Conservation (phyloP, 1,140 invertebrate species). For the Apolygus lucorum region DNA sequence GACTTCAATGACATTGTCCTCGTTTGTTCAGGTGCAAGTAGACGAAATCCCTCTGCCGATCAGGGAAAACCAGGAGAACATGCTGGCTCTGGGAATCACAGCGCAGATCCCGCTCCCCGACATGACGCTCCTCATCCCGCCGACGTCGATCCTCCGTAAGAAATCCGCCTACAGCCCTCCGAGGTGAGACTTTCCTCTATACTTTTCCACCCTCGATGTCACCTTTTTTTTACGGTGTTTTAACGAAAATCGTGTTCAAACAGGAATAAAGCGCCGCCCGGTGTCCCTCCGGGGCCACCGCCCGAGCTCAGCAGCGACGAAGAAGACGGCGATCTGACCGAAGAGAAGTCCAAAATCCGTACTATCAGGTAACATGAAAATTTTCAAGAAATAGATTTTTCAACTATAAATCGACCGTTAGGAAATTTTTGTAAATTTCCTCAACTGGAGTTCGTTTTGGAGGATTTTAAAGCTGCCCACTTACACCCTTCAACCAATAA, state of each 20-base stretch:
- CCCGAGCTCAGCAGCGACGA: slow-evolving; percentile 63
- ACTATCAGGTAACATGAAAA: slow-evolving; percentile 9
- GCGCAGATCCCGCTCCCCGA: slow-evolving; percentile 72
- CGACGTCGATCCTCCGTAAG: slow-evolving; percentile 63
- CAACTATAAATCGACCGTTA: too few species aligned
- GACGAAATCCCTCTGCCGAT: slow-evolving; percentile 92
- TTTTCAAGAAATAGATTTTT: too few species aligned
- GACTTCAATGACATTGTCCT: too few species aligned
- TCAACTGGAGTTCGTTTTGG: too few species aligned
- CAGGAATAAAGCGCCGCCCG: slow-evolving; percentile 57
- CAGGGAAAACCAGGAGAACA: slow-evolving; percentile 37
- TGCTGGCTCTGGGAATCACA: slow-evolving; percentile 45
- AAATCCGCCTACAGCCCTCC: slow-evolving; percentile 48
- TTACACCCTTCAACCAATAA: too few species aligned
- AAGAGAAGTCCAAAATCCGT: neutral
- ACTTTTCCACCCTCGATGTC: too few species aligned
- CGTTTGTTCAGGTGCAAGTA: slow-evolving; percentile 48
- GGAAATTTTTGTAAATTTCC: too few species aligned
- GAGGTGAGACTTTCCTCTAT: neutral
- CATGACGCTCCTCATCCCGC: slow-evolving; percentile 47
- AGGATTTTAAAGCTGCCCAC: too few species aligned
- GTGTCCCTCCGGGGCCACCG: slow-evolving; percentile 77
- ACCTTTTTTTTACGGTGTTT: too few species aligned
- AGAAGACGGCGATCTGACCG: slow-evolving; percentile 38
- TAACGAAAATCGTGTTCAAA: neutral